Evolutionary conservation across 37 sponge, comb jelly and placozoan genomes (phyloP).

Genomic region (Eunapius fragilis): DNA sequence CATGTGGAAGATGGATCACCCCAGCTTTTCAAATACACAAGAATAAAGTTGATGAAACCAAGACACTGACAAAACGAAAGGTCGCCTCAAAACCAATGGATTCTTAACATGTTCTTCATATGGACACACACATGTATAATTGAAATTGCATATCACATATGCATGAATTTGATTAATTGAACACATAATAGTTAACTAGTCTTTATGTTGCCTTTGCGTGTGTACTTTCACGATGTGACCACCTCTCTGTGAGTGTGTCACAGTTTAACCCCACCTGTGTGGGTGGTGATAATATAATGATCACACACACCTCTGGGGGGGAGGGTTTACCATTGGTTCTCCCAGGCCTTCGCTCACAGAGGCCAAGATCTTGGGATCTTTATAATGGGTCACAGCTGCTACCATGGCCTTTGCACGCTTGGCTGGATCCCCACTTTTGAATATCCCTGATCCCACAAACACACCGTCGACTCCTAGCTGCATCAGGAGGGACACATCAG

Average conservation of each 20-base stretch:
- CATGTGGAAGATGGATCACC: conserved; percentile 95
- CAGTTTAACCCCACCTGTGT: conserved; percentile 77
- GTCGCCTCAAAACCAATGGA: background rate
- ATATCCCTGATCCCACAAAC: conserved; percentile 85
- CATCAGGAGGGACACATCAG: conserved; percentile 81
- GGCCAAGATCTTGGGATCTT: conserved; percentile 63
- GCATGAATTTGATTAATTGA: too few species aligned
- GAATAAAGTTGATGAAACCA: conserved; percentile 41
- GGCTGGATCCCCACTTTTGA: conserved; percentile 78
- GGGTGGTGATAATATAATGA: too few species aligned
- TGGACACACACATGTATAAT: background rate
- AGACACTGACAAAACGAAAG: conserved; percentile 36
- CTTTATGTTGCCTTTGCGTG: background rate
- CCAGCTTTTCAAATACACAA: conserved; percentile 92
- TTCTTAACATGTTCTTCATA: background rate
- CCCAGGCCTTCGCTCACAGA: conserved; percentile 77
- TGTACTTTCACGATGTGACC: conserved; percentile 46
- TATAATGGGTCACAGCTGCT: conserved; percentile 80
- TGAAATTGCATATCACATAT: background rate
- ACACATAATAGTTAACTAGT: too few species aligned
- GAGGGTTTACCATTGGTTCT: conserved; percentile 75
- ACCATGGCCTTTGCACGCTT: conserved; percentile 81
- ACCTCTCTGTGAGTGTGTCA: conserved; percentile 72
- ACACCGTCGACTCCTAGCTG: conserved; percentile 85
- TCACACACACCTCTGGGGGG: too few species aligned